These are phyloP conservation scores for Homarus americanus DNA, from an alignment of 1,140 invertebrate genomes.

Conservation along the genomic window DNA sequence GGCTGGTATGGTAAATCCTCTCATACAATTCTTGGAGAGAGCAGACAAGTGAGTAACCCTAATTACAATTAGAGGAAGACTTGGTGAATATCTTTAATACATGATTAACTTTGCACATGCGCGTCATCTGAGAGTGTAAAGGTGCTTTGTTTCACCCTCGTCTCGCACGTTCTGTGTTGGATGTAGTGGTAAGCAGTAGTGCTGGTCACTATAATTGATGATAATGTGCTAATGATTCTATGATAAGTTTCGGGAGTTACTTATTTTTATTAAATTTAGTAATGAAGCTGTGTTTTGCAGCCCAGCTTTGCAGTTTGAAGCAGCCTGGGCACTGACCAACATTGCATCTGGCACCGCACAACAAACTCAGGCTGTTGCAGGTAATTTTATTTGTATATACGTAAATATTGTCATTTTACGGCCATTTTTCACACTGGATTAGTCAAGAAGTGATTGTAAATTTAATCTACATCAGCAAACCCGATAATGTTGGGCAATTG, in stretches of 20 bases:
- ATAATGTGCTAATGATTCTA: constrained; percentile 44
- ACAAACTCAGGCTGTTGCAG: constrained; percentile 92
- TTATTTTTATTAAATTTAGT: not conserved
- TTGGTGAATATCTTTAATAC: not conserved
- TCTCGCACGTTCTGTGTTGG: constrained; percentile 39
- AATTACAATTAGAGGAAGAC: no score
- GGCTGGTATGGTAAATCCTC: constrained; percentile 89
- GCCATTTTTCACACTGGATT: no score
- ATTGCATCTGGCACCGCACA: constrained; percentile 96
- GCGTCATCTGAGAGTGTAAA: constrained; percentile 47
- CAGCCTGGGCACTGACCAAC: constrained; percentile 98
- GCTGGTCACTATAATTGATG: constrained; percentile 42
- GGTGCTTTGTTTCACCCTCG: not conserved
- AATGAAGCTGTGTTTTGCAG: constrained; percentile 78
- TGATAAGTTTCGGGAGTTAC: not conserved
- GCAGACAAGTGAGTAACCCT: constrained; percentile 72
- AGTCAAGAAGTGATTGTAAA: no score
- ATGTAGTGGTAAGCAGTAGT: constrained; percentile 19
- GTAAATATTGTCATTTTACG: no score
- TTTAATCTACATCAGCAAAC: no score
- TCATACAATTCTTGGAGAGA: constrained; percentile 67
- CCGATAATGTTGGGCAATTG: no score
- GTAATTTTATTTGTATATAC: no score
- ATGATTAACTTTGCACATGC: constrained; percentile 54
- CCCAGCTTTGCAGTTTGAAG: constrained; percentile 94